Evolutionary conservation across 2,888 invertebrate genomes (phyloP), one percentile per base, ranked within the genome.

Genomic region (Emmelina monodactyla): DNA sequence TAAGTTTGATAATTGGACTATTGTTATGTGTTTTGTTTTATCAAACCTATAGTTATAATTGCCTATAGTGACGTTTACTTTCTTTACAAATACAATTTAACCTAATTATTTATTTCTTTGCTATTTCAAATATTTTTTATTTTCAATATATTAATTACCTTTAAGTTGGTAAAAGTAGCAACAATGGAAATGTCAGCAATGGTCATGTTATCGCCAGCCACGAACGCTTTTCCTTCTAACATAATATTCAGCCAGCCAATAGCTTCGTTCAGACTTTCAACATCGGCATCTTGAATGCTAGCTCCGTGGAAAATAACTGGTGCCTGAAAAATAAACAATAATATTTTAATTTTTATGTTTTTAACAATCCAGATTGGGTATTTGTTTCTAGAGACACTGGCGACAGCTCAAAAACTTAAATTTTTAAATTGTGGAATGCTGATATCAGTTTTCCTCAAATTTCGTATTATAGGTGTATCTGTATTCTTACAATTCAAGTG

Each of bases 131-230:
- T 6, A 19, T 19, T 6, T 19, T 19, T 19, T 6, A 19, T 19
- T 19, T 19, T n/a, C n/a, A n/a, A n/a, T n/a, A n/a, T 28, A 28
- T 9, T 28, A 58, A 58, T 65, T 63, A 86, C 87, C 43, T 85
- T 84, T 32, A 84, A 64, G 40, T 85, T 83, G 19, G 83, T 80
- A 10, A 89, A 65, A 9, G 84, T 80, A 7, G 86, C 79, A 10
- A 84, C 68, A 2, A 88, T 82, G 22, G 83, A 62, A 43, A 88
- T 82, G 54, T 91, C 91, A 2, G 90, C 90, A 12, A 90, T 78
- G 1, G 89, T 88, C 38, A 89, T 55, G 38, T 84, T 73, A 34
- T 86, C 81, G 3, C 89, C 90, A 5, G 88, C 88, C 1, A 84
- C 83, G 61, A 84, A 90, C 5, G 82, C 65, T n/a, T 70, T 72